A percentile compares a stretch with the other conserved stretches of the same genome.
These are phyloP conservation scores for Phrynocephalus guinanensis DNA, from an alignment of 2,797 vertebrate genomes.

Conservation along the genomic window DNA sequence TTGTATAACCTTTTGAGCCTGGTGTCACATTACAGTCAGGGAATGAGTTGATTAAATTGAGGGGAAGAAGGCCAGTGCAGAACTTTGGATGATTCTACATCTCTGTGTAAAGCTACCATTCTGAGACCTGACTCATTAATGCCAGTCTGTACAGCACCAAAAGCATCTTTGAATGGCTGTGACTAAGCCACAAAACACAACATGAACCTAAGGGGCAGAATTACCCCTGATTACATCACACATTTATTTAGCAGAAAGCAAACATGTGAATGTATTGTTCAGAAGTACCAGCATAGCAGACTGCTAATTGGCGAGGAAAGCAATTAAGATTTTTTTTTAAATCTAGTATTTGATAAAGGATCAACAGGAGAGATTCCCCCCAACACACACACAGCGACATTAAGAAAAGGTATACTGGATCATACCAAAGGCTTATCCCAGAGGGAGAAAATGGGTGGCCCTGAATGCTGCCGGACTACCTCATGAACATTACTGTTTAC, in stretches of 20 bases:
- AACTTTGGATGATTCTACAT: neutral
- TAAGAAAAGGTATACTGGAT: neutral
- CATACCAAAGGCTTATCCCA: neutral
- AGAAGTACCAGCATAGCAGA: neutral
- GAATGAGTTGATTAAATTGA: neutral
- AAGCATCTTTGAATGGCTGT: neutral
- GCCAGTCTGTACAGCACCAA: neutral
- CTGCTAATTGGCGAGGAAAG: constrained; percentile 1
- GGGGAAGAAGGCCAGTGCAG: no score
- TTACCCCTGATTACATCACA: constrained; percentile 43
- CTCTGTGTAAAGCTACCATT: constrained; percentile 10
- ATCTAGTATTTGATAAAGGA: neutral
- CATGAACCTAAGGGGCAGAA: neutral
- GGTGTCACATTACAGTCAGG: neutral
- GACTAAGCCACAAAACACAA: neutral
- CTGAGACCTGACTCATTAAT: constrained; percentile 2
- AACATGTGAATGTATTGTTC: constrained; percentile 7
- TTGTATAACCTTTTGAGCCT: neutral
- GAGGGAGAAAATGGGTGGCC: neutral
- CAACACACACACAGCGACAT: neutral
- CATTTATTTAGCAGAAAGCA: constrained; percentile 24
- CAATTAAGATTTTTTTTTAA: neutral
- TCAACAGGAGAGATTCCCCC: neutral
- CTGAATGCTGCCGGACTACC: no score
- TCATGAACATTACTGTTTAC: no score